phyloP scores from a whole-genome alignment of 1,140 invertebrate species.

The Stratiolaelaps scimitus region DNA sequence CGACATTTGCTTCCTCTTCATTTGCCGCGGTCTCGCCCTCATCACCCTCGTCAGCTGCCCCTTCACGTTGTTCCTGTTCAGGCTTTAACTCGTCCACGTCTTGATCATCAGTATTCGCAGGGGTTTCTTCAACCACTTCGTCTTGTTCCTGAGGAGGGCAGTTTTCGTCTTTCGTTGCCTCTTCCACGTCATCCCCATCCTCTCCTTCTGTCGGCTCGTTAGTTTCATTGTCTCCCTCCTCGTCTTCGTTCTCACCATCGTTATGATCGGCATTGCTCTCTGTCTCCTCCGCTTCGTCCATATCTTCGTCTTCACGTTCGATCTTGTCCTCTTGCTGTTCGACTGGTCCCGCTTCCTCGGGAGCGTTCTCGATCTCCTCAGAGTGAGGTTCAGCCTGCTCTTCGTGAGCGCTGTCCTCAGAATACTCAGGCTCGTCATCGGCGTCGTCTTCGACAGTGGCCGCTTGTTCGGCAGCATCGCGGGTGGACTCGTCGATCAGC shows the following conservation, averaged over 20 bases:
- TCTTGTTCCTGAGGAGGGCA: neutral
- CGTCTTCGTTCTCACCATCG: neutral
- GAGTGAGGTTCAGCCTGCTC: neutral
- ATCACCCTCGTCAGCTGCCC: neutral
- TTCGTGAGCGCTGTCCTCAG: neutral
- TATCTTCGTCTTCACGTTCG: neutral
- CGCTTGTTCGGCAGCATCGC: neutral
- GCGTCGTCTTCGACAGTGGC: neutral
- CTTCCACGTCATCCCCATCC: neutral
- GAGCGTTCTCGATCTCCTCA: neutral
- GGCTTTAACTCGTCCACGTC: neutral
- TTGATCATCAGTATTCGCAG: neutral
- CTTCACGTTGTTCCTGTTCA: neutral
- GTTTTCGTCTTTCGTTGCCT: neutral
- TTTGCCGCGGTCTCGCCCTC: neutral
- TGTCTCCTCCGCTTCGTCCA: neutral
- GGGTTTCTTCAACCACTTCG: neutral
- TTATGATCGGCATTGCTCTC: neutral
- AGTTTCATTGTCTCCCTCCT: constrained; percentile 5
- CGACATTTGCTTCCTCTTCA: neutral
- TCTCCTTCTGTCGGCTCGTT: constrained; percentile 28
- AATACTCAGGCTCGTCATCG: neutral
- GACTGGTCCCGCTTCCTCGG: too few relatives aligned
- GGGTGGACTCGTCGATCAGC: neutral
- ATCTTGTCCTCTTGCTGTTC: too few relatives aligned